Conservation (phyloP, 2,113 vertebrate species). For the Plecotus auritus region DNA sequence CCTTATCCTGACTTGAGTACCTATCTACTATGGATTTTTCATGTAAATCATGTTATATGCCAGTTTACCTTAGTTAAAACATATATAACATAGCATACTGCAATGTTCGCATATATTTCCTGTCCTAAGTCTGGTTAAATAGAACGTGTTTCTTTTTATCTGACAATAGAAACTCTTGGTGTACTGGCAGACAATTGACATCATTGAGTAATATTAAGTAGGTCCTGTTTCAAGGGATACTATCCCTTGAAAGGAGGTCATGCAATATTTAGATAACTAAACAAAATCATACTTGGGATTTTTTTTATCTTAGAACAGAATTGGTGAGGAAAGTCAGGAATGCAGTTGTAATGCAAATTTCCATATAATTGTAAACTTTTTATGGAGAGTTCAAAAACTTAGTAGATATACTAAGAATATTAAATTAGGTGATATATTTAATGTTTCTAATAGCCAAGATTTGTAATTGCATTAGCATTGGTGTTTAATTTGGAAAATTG, state of each 20-base stretch:
- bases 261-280: neutral
- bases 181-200: neutral
- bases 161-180: neutral
- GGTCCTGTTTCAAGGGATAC: neutral
- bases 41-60: neutral
- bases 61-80: neutral
- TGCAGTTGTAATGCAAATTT: neutral
- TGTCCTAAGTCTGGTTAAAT: neutral
- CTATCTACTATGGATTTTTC: neutral
- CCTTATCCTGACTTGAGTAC: neutral
- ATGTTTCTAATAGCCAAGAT: too few relatives aligned
- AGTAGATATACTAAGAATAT: neutral
- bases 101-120: neutral
- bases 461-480: neutral
- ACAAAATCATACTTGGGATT: neutral
- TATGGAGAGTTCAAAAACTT: neutral
- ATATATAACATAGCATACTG: neutral
- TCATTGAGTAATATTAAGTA: neutral
- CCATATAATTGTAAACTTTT: neutral
- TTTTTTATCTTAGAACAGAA: neutral
- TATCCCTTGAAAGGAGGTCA: neutral
- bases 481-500: neutral
- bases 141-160: neutral
- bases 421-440: neutral
- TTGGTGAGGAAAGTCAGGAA: neutral